Conservation (phyloP, 2,797 vertebrate species). For the Microtus californicus region DNA sequence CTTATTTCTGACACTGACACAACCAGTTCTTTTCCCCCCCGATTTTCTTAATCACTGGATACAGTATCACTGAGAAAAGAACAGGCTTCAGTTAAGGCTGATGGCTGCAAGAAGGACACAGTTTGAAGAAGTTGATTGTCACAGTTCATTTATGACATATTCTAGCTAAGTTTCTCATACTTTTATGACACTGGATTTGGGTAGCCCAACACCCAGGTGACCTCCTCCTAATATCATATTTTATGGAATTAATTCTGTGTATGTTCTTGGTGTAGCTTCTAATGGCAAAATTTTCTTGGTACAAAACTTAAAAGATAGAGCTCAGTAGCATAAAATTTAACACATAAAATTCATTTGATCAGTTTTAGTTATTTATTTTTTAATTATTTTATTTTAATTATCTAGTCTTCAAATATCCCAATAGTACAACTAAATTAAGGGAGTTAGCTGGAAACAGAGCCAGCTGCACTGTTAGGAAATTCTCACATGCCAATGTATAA, state of each 20-base stretch:
- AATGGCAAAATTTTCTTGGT: neutral
- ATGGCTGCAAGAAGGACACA: rapidly evolving
- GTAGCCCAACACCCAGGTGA: neutral
- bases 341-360: neutral
- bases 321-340: neutral
- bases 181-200: neutral
- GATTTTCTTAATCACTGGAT: neutral
- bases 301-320: neutral
- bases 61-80: neutral
- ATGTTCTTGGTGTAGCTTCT: neutral
- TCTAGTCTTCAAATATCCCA: neutral
- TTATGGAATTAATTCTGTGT: neutral
- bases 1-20: neutral
- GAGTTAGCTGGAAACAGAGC: neutral
- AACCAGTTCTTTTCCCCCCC: neutral
- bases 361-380: no score
- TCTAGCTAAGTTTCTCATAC: neutral
- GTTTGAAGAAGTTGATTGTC: neutral
- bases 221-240: neutral
- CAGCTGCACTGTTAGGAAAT: neutral
- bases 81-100: neutral
- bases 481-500: neutral
- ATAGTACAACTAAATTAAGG: neutral
- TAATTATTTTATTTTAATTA: neutral
- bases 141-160: neutral